Base-by-base conservation (phyloP, 2,888 invertebrate species). In the Ophioninae sp. region DNA sequence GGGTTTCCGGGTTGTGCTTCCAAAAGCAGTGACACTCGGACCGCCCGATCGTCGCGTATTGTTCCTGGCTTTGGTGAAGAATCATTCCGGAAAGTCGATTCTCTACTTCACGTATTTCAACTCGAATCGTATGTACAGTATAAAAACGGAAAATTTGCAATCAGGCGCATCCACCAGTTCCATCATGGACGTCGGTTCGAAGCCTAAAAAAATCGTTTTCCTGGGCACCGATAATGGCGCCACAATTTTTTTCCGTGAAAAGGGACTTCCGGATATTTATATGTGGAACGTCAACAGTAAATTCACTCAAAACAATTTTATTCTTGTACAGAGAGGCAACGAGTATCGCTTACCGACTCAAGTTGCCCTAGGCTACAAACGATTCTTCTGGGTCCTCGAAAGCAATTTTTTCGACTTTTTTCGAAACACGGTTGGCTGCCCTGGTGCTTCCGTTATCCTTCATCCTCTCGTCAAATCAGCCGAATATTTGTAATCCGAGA, bases 331-430 rank as follows among this genome's bases (percentile, higher is more conserved):
- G 87, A 93, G 93, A 44, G 95, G 95, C n/a, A 94, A 93, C 75
- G 94, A 94, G 44, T 95, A 95, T 87, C 93, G 94, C 56, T 91
- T 95, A 67, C 93, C 95, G 51, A 95, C 96, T 0, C 95, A 95
- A 87, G 95, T 94, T 1, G 93, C 95, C 41, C 94, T 95, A 0
- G 95, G 95, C 8, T 94, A 93, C 87, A 95, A 94, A 90, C 93
- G 93, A 41, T 93, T 94, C 68, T 95, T 95, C 94, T 95, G 95
- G 95, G 94, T 94, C 13, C 91, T 96, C 85, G 95, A 95, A 89
- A 95, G 95, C 87, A 95, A 96, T 90, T 95, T 95, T 93, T 95
- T 94, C 75, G 95, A 96, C 91, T 96, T 94, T 88, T 94, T 95
- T 85, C 91, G 94, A 6, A 94, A 95, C 85, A 94, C 94, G 51